phyloP scores from a whole-genome alignment of 2,113 vertebrate genomes.

The Salvator merianae region DNA sequence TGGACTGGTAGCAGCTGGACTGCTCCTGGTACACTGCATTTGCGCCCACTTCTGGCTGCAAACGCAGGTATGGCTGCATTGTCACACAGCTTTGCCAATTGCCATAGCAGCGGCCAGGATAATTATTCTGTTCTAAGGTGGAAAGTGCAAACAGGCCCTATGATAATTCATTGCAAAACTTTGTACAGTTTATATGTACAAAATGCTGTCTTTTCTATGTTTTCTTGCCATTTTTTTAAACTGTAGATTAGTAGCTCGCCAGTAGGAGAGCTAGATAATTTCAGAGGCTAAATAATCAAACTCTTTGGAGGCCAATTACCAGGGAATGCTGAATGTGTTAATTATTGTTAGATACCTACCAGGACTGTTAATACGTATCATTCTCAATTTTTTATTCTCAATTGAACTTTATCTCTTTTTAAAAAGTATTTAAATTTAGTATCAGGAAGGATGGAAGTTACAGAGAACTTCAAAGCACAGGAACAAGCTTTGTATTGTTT shows the following conservation, averaged over 20 bases:
- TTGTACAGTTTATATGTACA: conserved; percentile 1
- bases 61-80: too few species aligned
- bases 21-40: too few species aligned
- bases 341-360: conserved; percentile 59
- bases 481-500: conserved; percentile 50
- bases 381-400: conserved; percentile 60
- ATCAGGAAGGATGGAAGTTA: conserved; percentile 58
- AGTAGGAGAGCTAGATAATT: background rate
- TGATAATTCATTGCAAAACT: background rate
- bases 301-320: conserved; percentile 38
- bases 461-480: conserved; percentile 58
- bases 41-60: too few species aligned
- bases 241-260: background rate
- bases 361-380: conserved; percentile 47
- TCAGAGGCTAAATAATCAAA: conserved; percentile 39
- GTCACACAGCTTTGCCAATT: too few species aligned
- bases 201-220: background rate
- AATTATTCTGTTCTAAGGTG: too few species aligned
- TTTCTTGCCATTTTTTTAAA: background rate
- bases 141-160: too few species aligned
- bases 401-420: conserved; percentile 52
- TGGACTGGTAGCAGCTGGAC: too few species aligned
- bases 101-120: too few species aligned
- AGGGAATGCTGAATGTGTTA: conserved; percentile 54
- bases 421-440: conserved; percentile 61